Evolutionary conservation across 2,113 vertebrate genomes (phyloP).

Genomic region (Menidia beryllina): DNA sequence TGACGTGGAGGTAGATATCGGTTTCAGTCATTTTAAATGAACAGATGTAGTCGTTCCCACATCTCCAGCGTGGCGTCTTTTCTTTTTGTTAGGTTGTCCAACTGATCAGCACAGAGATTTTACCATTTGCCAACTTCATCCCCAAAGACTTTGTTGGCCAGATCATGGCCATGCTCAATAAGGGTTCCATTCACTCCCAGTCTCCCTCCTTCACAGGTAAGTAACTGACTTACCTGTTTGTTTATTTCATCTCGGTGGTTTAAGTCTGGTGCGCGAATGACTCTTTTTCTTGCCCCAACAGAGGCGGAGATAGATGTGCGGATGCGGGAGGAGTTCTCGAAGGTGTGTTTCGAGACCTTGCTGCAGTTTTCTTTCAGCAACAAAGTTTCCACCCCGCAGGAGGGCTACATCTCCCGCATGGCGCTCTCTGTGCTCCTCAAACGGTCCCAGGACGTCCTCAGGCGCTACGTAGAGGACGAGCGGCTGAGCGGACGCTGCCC

Average conservation of each 20-base stretch:
- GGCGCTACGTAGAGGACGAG: conserved; percentile 96
- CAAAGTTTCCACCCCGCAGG: conserved; percentile 95
- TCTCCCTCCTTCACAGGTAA: conserved; percentile 97
- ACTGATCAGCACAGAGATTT: conserved; percentile 97
- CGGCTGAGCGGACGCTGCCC: conserved; percentile 96
- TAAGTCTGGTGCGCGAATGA: too few species aligned
- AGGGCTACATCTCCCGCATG: conserved; percentile 99
- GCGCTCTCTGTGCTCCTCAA: conserved; percentile 96
- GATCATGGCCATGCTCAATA: conserved; percentile 99
- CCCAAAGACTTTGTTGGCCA: conserved; percentile 98
- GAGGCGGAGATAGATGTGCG: conserved; percentile 98
- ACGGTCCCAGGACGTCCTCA: conserved; percentile 94
- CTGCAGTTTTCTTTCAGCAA: conserved; percentile 99
- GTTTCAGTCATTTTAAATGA: background rate
- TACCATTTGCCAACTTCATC: conserved; percentile 98
- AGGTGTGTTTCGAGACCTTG: conserved; percentile 98
- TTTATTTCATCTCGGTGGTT: background rate
- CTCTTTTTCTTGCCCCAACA: too few species aligned
- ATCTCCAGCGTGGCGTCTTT: conserved; percentile 5
- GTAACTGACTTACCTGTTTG: background rate
- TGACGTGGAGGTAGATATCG: conserved; percentile 90
- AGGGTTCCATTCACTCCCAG: conserved; percentile 99
- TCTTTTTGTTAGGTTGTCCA: conserved; percentile 95
- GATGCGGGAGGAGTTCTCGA: conserved; percentile 98
- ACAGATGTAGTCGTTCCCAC: background rate